Evolutionary conservation across 1,140 invertebrate genomes (phyloP).

Genomic region (Nebria ingens): DNA sequence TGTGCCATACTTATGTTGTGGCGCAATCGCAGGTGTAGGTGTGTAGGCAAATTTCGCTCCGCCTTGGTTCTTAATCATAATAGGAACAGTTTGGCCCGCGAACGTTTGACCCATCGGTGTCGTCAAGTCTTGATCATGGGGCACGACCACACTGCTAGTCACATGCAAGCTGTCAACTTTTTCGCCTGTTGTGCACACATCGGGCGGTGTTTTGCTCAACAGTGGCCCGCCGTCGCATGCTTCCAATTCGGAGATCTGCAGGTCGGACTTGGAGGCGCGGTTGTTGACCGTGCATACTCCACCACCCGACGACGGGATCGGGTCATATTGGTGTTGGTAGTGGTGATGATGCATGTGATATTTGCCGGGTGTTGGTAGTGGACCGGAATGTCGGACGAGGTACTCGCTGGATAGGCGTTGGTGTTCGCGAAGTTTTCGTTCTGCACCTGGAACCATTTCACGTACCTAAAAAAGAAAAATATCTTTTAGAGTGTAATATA

Average conservation of each 20-base stretch:
- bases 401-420: conserved; percentile 30
- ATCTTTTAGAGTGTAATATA: background rate
- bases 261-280: background rate
- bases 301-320: conserved; percentile 20
- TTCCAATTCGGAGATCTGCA: conserved; percentile 24
- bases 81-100: conserved; percentile 32
- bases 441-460: conserved; percentile 52
- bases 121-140: conserved; percentile 19
- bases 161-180: conserved; percentile 11
- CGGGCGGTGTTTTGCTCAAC: conserved; percentile 31
- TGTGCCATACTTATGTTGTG: conserved; percentile 30
- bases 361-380: conserved; percentile 6
- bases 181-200: conserved; percentile 27
- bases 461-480: conserved; percentile 35
- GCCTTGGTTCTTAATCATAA: conserved; percentile 31
- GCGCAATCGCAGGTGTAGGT: conserved; percentile 18
- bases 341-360: conserved; percentile 11
- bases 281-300: conserved; percentile 18
- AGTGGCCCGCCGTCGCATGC: conserved; percentile 27
- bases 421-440: conserved; percentile 46
- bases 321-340: conserved; percentile 16
- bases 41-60: conserved; percentile 15
- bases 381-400: conserved; percentile 23
- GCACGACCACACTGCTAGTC: conserved; percentile 13
- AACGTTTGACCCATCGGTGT: conserved; percentile 17